Percentiles rank a stretch among this genome's conserved stretches.
Evolutionary conservation across 1,140 invertebrate genomes (phyloP).

Genomic region (Phocides pigmalion): DNA sequence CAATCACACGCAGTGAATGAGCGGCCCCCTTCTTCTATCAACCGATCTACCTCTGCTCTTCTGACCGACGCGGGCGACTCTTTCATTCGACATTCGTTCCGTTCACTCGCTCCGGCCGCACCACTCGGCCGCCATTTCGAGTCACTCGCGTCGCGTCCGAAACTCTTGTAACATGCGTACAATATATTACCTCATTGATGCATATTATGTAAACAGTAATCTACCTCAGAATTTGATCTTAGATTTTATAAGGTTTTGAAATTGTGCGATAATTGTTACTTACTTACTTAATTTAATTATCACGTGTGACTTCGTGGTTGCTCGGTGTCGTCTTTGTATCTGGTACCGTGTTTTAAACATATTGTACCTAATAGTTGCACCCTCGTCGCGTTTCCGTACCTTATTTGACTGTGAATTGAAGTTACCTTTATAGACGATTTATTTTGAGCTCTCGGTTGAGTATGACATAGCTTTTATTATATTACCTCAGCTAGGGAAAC

Average conservation of each 20-base stretch:
- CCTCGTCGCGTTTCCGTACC: conserved; percentile 62
- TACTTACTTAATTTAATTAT: conserved; percentile 64
- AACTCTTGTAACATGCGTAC: conserved; percentile 65
- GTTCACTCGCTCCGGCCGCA: background rate
- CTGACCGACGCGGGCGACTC: conserved; percentile 50
- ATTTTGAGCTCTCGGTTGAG: conserved; percentile 70
- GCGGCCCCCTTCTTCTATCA: conserved; percentile 47
- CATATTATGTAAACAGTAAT: conserved; percentile 78
- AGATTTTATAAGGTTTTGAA: conserved; percentile 76
- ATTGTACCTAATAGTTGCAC: conserved; percentile 59
- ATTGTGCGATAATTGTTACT: conserved; percentile 80
- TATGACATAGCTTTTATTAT: conserved; percentile 71
- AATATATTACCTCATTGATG: conserved; percentile 78
- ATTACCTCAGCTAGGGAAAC: conserved; percentile 68
- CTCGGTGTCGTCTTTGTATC: conserved; percentile 66
- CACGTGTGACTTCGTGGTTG: conserved; percentile 72
- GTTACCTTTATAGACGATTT: conserved; percentile 74
- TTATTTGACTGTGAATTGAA: conserved; percentile 75
- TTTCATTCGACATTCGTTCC: background rate
- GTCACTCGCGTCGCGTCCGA: conserved; percentile 48
- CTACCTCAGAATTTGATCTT: conserved; percentile 82
- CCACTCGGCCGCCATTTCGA: conserved; percentile 10
- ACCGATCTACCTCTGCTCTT: conserved; percentile 74
- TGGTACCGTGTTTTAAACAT: conserved; percentile 71
- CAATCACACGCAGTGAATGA: conserved; percentile 85